phyloP scores from a whole-genome alignment of 2,113 vertebrate species.

The Urocitellus parryii region DNA sequence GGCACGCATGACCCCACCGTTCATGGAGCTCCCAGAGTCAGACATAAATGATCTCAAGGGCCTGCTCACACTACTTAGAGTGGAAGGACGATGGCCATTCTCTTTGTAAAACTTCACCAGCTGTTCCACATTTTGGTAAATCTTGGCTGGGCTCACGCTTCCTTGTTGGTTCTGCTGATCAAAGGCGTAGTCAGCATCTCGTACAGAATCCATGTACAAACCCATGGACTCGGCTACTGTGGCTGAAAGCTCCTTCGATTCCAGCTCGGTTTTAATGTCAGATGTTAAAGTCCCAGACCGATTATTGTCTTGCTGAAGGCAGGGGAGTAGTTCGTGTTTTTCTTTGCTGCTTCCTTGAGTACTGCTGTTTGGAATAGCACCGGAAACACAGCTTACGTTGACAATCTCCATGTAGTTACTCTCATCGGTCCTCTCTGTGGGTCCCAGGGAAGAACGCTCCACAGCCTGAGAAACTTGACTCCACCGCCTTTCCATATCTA shows the following conservation, averaged over 20 bases:
- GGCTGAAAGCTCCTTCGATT: slow-evolving; percentile 98
- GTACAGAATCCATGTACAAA: slow-evolving; percentile 97
- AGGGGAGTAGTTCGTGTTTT: slow-evolving; percentile 91
- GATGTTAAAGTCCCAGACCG: slow-evolving; percentile 91
- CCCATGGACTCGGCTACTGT: slow-evolving; percentile 99
- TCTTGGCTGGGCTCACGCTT: slow-evolving; percentile 91
- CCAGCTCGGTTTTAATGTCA: slow-evolving; percentile 93
- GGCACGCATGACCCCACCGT: slow-evolving; percentile 88
- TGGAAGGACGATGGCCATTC: slow-evolving; percentile 87
- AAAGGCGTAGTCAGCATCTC: slow-evolving; percentile 94
- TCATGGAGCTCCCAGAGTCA: slow-evolving; percentile 87
- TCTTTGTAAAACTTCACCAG: slow-evolving; percentile 91
- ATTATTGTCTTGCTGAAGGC: slow-evolving; percentile 90
- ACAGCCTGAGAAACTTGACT: slow-evolving; percentile 91
- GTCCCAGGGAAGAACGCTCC: slow-evolving; percentile 89
- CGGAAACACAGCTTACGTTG: slow-evolving; percentile 90
- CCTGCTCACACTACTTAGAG: slow-evolving; percentile 82
- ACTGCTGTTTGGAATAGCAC: slow-evolving; percentile 86
- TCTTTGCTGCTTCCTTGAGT: slow-evolving; percentile 92
- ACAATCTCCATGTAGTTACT: slow-evolving; percentile 95
- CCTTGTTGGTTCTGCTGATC: slow-evolving; percentile 90
- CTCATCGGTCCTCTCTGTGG: slow-evolving; percentile 88
- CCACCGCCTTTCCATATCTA: slow-evolving; percentile 95
- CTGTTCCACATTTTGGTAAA: slow-evolving; percentile 92
- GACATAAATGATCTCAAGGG: slow-evolving; percentile 87